Conservation (phyloP, 1,140 invertebrate genomes). For the Camponotus pennsylvanicus region DNA sequence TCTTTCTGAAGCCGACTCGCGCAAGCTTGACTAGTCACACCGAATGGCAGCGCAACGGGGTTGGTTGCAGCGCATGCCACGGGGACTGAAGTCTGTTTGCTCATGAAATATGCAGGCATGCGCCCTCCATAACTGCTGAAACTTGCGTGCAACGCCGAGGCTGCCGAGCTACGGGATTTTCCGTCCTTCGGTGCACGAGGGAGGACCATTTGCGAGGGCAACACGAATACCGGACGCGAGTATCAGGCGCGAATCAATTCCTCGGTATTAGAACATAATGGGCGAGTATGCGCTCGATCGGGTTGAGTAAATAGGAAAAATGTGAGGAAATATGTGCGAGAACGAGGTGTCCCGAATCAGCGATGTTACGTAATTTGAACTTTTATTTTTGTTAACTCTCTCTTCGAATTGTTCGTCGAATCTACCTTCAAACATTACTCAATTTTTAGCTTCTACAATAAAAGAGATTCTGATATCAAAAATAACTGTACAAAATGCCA, state of each 20-base stretch:
- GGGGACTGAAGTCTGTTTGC: constrained; percentile 82
- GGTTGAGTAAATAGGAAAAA: background rate
- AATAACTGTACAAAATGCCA: too few relatives aligned
- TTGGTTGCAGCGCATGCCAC: constrained; percentile 73
- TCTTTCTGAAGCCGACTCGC: constrained; percentile 70
- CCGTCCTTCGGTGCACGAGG: constrained; percentile 66
- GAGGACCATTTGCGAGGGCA: constrained; percentile 57
- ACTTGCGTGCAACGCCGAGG: constrained; percentile 79
- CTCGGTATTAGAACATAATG: constrained; percentile 28
- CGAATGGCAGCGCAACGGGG: constrained; percentile 20
- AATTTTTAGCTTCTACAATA: too few relatives aligned
- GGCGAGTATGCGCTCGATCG: background rate
- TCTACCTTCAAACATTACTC: background rate
- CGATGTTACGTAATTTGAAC: background rate
- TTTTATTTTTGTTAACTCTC: too few relatives aligned
- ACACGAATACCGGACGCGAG: constrained; percentile 25
- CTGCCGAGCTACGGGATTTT: constrained; percentile 79
- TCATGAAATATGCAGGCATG: constrained; percentile 84
- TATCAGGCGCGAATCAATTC: constrained; percentile 25
- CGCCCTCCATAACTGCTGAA: constrained; percentile 81
- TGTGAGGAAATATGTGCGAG: background rate
- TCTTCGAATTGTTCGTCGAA: background rate
- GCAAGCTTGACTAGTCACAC: constrained; percentile 58
- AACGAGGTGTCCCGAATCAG: background rate
- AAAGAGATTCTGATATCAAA: too few relatives aligned